Evolutionary conservation across 2,113 vertebrate species (phyloP).

Genomic region (Eupsittula cactorum): DNA sequence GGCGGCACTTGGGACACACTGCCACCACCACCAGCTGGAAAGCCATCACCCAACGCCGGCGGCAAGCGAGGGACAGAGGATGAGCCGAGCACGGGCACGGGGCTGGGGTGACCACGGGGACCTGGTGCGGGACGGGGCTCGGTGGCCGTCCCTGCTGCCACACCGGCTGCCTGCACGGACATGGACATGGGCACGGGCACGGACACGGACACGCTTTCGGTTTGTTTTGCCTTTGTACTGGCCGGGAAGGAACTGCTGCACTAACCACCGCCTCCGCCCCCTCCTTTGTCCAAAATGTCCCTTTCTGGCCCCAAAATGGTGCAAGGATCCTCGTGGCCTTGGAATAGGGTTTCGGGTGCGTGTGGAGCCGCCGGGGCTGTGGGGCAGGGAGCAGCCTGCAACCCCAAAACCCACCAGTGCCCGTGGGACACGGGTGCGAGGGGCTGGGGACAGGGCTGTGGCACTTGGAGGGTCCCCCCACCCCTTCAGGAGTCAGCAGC

Average conservation of each 20-base stretch:
- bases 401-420: background rate
- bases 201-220: slow-evolving; percentile 31
- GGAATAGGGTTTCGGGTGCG: background rate
- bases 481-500: background rate
- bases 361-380: fast-evolving
- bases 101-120: background rate
- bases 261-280: slow-evolving; percentile 17
- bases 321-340: background rate
- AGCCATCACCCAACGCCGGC: background rate
- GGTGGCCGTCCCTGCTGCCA: background rate
- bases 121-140: background rate
- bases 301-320: background rate
- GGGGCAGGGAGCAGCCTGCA: background rate
- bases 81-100: background rate
- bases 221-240: slow-evolving; percentile 64
- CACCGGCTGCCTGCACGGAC: background rate
- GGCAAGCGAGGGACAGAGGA: background rate
- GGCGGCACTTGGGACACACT: background rate
- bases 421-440: background rate
- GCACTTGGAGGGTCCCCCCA: background rate
- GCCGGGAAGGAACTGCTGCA: slow-evolving; percentile 69
- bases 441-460: background rate
- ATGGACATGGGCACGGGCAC: background rate
- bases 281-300: slow-evolving; percentile 18
- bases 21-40: background rate